Conservation (phyloP, 2,113 vertebrate species). For the Arenaria interpres region DNA sequence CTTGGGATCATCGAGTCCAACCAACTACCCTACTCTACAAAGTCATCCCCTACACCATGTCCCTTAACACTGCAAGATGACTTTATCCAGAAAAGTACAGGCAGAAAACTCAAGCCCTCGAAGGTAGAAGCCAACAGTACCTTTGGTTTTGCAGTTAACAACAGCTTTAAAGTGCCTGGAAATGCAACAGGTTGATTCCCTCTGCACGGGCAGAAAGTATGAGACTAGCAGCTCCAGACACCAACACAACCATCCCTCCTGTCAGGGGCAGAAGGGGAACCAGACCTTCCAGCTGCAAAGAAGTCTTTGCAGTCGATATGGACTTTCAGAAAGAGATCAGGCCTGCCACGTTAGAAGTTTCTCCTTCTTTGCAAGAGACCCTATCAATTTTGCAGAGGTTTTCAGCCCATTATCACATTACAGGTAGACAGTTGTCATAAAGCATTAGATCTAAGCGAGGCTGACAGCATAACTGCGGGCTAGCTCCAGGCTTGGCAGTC, state of each 20-base stretch:
- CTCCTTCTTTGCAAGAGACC: conserved; percentile 36
- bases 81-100: background rate
- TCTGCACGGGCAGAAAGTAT: background rate
- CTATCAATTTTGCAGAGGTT: conserved; percentile 82
- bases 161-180: background rate
- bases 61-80: no score
- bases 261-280: background rate
- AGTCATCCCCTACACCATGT: no score
- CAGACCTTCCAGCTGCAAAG: background rate
- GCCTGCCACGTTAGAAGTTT: conserved; percentile 6
- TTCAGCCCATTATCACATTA: conserved; percentile 72
- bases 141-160: background rate
- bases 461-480: conserved; percentile 77
- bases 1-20: no score
- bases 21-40: no score
- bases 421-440: conserved; percentile 84
- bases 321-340: background rate
- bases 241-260: background rate
- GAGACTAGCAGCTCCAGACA: background rate
- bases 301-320: background rate
- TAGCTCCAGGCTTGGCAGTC: conserved; percentile 77
- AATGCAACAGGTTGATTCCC: background rate
- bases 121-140: background rate
- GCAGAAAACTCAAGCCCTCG: background rate
- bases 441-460: conserved; percentile 76